These are phyloP conservation scores for Heterohyrax brucei DNA, from an alignment of 2,797 vertebrate genomes.

Conservation along the genomic window DNA sequence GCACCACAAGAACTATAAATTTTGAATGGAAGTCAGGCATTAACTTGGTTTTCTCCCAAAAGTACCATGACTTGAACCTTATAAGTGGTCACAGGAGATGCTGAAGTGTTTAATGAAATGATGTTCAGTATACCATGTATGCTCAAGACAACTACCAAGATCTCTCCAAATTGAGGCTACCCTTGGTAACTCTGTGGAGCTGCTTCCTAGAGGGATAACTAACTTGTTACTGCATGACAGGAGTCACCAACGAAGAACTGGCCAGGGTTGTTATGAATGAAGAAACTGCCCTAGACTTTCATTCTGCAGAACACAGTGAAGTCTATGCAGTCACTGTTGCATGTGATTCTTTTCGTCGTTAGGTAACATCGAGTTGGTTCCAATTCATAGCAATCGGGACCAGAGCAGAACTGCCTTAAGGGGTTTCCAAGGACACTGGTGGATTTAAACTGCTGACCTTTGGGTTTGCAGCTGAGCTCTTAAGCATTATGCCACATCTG, in stretches of 20 bases:
- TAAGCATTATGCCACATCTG: neutral
- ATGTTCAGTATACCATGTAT: neutral
- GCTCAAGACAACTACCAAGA: neutral
- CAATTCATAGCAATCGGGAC: no score
- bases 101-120: neutral
- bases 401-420: no score
- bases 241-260: neutral
- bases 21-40: neutral
- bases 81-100: neutral
- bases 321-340: neutral
- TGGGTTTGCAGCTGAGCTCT: no score
- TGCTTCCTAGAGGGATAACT: neutral
- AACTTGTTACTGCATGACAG: neutral
- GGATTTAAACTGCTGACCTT: neutral
- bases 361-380: no score
- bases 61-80: neutral
- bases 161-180: neutral
- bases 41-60: neutral
- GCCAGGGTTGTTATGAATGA: neutral
- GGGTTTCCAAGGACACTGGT: no score
- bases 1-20: neutral
- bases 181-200: neutral
- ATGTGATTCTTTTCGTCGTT: neutral
- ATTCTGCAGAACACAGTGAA: neutral
- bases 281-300: neutral